Conservation (phyloP, 2,888 invertebrate species). For the Pseudeuparius sepicola region DNA sequence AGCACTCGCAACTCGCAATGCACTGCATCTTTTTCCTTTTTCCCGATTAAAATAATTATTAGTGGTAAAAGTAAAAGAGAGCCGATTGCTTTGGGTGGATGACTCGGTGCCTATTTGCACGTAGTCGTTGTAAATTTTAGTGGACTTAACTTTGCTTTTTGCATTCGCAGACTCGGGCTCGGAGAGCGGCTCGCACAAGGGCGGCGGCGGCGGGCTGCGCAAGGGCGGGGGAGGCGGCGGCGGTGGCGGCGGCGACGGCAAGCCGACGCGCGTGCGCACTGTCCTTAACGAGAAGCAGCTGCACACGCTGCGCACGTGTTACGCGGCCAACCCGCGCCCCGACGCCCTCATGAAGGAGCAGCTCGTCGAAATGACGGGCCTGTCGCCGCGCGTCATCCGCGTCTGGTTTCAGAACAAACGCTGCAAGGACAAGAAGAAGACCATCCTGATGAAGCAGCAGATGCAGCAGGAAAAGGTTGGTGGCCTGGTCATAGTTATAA, state of each 20-base stretch:
- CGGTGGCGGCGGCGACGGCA: slow-evolving; percentile 66
- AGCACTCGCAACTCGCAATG: too few species aligned
- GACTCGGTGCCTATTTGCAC: too few species aligned
- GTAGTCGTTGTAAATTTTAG: too few species aligned
- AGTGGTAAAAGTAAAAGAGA: too few species aligned
- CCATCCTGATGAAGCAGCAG: slow-evolving; percentile 92
- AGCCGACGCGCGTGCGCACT: slow-evolving; percentile 96
- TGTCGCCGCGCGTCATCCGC: slow-evolving; percentile 94
- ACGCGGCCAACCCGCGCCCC: slow-evolving; percentile 94
- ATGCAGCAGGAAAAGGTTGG: slow-evolving; percentile 94
- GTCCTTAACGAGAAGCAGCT: slow-evolving; percentile 98
- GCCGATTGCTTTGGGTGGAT: too few species aligned
- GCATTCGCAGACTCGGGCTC: slow-evolving; percentile 84
- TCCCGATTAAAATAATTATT: too few species aligned
- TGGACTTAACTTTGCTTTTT: too few species aligned
- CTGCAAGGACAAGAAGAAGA: slow-evolving; percentile 96
- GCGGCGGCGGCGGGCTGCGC: slow-evolving; percentile 47
- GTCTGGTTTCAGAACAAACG: slow-evolving; percentile 99
- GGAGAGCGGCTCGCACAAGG: slow-evolving; percentile 83
- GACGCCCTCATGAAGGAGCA: slow-evolving; percentile 99
- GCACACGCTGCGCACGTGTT: slow-evolving; percentile 94
- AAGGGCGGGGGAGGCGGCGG: slow-evolving; percentile 41
- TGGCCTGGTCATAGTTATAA: too few species aligned
- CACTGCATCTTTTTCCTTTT: too few species aligned
- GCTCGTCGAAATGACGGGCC: slow-evolving; percentile 95